Base-by-base conservation (phyloP, 2,888 invertebrate species). In the Brachypalpus laphriformis region DNA sequence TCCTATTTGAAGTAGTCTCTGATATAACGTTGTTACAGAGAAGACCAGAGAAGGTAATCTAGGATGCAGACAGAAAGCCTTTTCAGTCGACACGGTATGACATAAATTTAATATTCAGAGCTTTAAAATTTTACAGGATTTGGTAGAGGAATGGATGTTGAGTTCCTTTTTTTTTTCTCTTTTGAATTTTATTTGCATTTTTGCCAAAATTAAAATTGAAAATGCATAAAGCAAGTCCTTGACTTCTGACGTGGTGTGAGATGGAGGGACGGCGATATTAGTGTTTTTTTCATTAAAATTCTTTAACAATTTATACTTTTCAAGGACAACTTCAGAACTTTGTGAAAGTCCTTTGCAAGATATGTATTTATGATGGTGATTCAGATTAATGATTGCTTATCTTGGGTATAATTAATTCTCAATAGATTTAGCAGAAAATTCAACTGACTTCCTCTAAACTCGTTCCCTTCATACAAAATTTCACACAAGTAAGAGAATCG, bases 51-150 rank as follows among this genome's bases (percentile, higher is more conserved):
- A 34, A 70, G 56, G 70, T 61, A 77, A 25, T 75, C 20, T 45
- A 31, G 59, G 66, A 34, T 59, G 51, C 18, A 74, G 80, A 80
- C 59, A 54, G 34, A 28, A 51, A 66, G 34, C 31, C 11, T 25
- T 61, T 61, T 14, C 18, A 34, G 20, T 59, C 31, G 34, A 18
- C 40, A 11, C n/a, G n/a, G 14, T 11, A 54, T 8, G 11, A 8
- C 20, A 28, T 16, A 42, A 51, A 82, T 71, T 14, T 28, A 66
- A 71, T 59, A 76, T 76, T 71, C 37, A 56, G 59, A 14, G 51
- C 34, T 51, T 82, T 40, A 25, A 65, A 11, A 54, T 59, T 72
- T 80, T 59, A 59, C 40, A 20, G 54, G 65, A 37, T 16, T 16
- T 8, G 18, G 16, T 4, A 9, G 11, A n/a, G 3, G n/a, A 25